Percentiles rank a stretch among this genome's conserved stretches.
phyloP scores from a whole-genome alignment of 2,113 vertebrate species.

The Xiphophorus maculatus region DNA sequence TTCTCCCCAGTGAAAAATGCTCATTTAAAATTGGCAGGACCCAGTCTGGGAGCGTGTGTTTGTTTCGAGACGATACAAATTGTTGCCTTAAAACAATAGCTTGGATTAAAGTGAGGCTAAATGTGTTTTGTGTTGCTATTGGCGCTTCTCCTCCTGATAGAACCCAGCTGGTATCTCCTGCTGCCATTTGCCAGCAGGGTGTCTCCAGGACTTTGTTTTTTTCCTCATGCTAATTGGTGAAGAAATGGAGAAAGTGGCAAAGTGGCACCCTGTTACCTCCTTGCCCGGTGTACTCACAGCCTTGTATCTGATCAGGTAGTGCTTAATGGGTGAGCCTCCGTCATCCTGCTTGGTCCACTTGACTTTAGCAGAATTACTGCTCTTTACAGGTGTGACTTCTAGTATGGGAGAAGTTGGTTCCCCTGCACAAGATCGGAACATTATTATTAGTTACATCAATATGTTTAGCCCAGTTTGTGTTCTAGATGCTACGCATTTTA shows the following conservation, averaged over 20 bases:
- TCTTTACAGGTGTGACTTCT: slow-evolving; percentile 84
- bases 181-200: not conserved
- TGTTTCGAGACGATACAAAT: not conserved
- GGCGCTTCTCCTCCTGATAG: not conserved
- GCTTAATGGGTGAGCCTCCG: slow-evolving; percentile 93
- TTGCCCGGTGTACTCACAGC: slow-evolving; percentile 86
- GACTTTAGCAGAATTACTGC: slow-evolving; percentile 89
- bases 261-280: slow-evolving; percentile 19
- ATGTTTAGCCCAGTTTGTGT: not conserved
- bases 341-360: slow-evolving; percentile 96
- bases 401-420: slow-evolving; percentile 95
- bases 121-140: not conserved
- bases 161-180: not conserved
- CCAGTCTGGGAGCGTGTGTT: not conserved
- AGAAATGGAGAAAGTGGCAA: not conserved
- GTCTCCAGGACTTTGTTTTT: not conserved
- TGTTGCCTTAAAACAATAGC: not conserved
- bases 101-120: not conserved
- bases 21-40: slow-evolving; percentile 7
- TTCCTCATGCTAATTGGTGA: not conserved
- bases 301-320: slow-evolving; percentile 94
- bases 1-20: slow-evolving; percentile 1
- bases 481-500: not conserved
- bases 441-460: slow-evolving; percentile 18
- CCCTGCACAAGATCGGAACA: slow-evolving; percentile 80